Evolutionary conservation across 2,888 invertebrate species (phyloP).

Genomic region (Lepidocyrtoides sp.): DNA sequence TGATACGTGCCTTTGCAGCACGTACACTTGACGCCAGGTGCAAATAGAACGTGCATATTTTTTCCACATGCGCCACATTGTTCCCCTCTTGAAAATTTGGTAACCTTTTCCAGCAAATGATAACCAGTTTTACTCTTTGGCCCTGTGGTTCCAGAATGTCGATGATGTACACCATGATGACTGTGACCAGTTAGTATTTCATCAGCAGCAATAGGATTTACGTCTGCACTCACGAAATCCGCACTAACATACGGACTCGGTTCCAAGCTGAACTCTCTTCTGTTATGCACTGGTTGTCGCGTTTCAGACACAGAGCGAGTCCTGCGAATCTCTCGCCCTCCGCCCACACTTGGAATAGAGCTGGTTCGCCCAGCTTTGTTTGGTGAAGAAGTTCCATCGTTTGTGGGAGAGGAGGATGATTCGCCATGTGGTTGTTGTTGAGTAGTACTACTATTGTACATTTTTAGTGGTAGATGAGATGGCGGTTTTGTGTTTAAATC

Average conservation of each 20-base stretch:
- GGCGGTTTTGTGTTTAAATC: conserved; percentile 68
- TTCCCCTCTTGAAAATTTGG: conserved; percentile 93
- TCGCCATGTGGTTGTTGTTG: not conserved
- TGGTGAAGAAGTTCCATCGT: conserved; percentile 40
- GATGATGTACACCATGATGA: conserved; percentile 16
- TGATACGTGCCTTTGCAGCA: conserved; percentile 95
- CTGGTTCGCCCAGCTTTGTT: conserved; percentile 79
- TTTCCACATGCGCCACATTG: conserved; percentile 93
- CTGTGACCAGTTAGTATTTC: conserved; percentile 55
- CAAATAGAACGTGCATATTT: conserved; percentile 92
- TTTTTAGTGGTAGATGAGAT: conserved; percentile 53
- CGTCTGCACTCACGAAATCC: conserved; percentile 61
- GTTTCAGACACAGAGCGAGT: conserved; percentile 84
- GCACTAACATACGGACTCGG: conserved; percentile 77
- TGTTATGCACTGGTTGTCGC: conserved; percentile 76
- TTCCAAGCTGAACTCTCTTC: conserved; percentile 75
- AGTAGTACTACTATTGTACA: conserved; percentile 41
- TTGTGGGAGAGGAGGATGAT: conserved; percentile 4
- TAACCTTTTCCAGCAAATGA: conserved; percentile 86
- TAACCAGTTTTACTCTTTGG: conserved; percentile 75
- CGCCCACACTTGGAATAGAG: conserved; percentile 75
- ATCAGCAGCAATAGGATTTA: conserved; percentile 60
- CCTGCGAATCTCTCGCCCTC: conserved; percentile 82
- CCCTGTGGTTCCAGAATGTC: not conserved
- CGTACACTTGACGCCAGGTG: conserved; percentile 86